These are phyloP conservation scores for Meloidogyne chitwoodi DNA, from an alignment of 1,140 invertebrate genomes.

Conservation along the genomic window DNA sequence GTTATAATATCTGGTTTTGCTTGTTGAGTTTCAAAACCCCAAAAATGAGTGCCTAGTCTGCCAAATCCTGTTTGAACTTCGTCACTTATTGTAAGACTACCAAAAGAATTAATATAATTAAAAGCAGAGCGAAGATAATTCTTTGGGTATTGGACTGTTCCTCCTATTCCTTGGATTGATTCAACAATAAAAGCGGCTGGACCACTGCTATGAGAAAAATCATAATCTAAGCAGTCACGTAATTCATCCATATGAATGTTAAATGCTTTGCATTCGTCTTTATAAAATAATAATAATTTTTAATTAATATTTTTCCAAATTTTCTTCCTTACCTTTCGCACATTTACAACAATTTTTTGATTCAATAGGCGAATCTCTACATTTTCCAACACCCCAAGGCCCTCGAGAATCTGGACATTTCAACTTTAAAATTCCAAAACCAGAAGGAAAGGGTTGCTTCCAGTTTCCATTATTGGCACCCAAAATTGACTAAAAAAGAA, in stretches of 20 bases:
- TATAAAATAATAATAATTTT: slow-evolving; percentile 63
- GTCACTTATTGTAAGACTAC: slow-evolving; percentile 4
- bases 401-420: slow-evolving; percentile 86
- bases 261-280: slow-evolving; percentile 69
- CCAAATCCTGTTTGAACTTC: slow-evolving; percentile 89
- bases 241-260: slow-evolving; percentile 78
- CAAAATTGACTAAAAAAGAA: slow-evolving; percentile 66
- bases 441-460: slow-evolving; percentile 72
- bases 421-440: slow-evolving; percentile 72
- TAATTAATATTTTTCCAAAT: slow-evolving; percentile 66
- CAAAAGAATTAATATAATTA: slow-evolving; percentile 73
- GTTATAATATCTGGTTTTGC: slow-evolving; percentile 80
- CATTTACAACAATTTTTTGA: slow-evolving; percentile 51
- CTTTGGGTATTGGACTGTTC: slow-evolving; percentile 83
- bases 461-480: slow-evolving; percentile 77
- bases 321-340: slow-evolving; percentile 56
- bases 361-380: slow-evolving; percentile 81
- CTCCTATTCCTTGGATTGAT: slow-evolving; percentile 84
- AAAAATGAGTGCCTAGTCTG: slow-evolving; percentile 83
- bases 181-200: slow-evolving; percentile 86
- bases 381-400: slow-evolving; percentile 78
- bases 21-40: slow-evolving; percentile 85
- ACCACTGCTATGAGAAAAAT: slow-evolving; percentile 69
- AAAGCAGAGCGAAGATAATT: slow-evolving; percentile 78
- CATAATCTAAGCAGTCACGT: slow-evolving; percentile 73